Conservation (phyloP, 2,113 vertebrate species). For the Lophochroa leadbeateri region DNA sequence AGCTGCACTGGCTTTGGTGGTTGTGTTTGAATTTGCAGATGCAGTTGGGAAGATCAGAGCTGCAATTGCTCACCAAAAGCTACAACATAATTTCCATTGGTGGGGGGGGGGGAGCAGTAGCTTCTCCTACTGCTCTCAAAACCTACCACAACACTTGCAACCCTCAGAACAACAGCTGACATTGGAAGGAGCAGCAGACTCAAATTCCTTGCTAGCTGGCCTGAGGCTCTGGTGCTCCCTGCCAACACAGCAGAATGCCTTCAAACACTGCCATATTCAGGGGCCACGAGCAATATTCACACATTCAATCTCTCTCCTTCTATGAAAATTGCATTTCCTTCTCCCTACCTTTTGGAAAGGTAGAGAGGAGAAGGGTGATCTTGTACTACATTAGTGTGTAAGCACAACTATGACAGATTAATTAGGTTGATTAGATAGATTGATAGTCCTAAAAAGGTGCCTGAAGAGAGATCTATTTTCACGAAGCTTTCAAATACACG, state of each 20-base stretch:
- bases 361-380: not conserved
- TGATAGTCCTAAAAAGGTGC: not conserved
- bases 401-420: not conserved
- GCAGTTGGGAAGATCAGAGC: not conserved
- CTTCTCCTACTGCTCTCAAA: not conserved
- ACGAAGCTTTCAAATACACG: not conserved
- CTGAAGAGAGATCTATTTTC: not conserved
- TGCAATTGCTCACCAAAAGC: not conserved
- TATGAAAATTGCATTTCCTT: not conserved
- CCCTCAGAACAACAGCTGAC: conserved; percentile 46
- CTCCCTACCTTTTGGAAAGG: not conserved
- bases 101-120: not conserved
- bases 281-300: conserved; percentile 13
- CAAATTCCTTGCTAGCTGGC: conserved; percentile 25
- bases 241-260: conserved; percentile 59
- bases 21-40: not conserved
- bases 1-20: not conserved
- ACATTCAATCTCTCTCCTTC: not conserved
- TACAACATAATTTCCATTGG: not conserved
- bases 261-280: conserved; percentile 30
- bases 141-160: not conserved
- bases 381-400: not conserved
- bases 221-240: not conserved
- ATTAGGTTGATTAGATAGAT: not conserved
- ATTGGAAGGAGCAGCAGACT: conserved; percentile 20